phyloP scores from a whole-genome alignment of 2,113 vertebrate genomes.

The Eclectus roratus region DNA sequence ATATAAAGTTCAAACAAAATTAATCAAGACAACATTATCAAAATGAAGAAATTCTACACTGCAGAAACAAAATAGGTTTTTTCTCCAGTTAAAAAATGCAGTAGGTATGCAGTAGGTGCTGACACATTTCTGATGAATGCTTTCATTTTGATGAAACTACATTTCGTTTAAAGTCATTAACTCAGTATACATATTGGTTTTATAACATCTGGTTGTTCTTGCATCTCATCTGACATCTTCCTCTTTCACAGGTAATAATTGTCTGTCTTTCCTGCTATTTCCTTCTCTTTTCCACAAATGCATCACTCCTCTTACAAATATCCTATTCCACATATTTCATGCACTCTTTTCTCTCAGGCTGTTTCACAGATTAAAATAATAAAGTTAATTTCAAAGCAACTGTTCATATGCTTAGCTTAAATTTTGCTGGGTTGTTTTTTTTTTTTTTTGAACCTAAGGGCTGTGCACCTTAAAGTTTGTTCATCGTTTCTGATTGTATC shows the following conservation, averaged over 20 bases:
- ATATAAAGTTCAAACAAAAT: background rate
- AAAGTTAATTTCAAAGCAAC: background rate
- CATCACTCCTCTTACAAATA: background rate
- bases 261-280: background rate
- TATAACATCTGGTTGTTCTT: background rate
- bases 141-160: conserved; percentile 24
- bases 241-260: conserved; percentile 5
- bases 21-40: background rate
- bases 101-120: background rate
- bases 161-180: background rate
- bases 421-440: background rate
- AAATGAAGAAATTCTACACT: background rate
- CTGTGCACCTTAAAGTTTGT: background rate
- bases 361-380: background rate
- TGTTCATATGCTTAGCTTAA: background rate
- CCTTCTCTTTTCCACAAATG: background rate
- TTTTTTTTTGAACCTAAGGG: background rate
- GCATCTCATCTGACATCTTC: background rate
- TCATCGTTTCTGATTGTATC: background rate
- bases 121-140: background rate
- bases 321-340: background rate
- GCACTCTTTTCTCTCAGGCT: background rate
- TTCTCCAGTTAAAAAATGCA: background rate
- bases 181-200: background rate
- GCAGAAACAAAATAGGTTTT: background rate